Conservation (phyloP, 2,113 vertebrate species). For the Girardinichthys multiradiatus region DNA sequence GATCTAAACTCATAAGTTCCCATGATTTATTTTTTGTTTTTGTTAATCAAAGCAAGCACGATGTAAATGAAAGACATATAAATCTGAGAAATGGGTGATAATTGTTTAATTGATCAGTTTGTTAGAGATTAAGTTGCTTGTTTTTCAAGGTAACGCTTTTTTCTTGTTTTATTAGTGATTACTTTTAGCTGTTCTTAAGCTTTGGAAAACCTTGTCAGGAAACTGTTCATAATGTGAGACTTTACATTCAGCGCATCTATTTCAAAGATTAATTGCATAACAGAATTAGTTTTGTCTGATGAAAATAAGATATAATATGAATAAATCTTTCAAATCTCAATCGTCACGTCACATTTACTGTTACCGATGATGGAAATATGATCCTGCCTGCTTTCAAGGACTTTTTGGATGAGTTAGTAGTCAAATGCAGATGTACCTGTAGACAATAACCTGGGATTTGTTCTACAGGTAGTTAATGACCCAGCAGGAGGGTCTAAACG, state of each 20-base stretch:
- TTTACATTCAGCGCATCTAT: not conserved
- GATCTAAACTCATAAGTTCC: conserved; percentile 12
- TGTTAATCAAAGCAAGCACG: not conserved
- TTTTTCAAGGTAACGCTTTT: not conserved
- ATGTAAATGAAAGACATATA: not conserved
- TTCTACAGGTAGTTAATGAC: no score
- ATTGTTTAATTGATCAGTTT: conserved; percentile 12
- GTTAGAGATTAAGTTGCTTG: not conserved
- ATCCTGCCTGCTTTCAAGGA: no score
- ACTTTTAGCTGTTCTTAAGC: not conserved
- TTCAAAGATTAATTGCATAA: not conserved
- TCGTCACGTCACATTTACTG: no score
- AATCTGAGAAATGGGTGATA: conserved; percentile 6
- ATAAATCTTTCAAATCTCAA: no score
- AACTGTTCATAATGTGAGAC: not conserved
- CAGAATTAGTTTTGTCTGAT: not conserved
- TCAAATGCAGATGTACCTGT: no score
- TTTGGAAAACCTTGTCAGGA: not conserved
- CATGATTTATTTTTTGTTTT: conserved; percentile 4
- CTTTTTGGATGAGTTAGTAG: no score
- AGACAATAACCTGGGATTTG: no score
- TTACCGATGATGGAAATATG: no score
- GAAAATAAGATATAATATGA: no score
- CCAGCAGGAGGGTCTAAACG: no score
- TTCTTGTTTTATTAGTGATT: conserved; percentile 9